Percentiles rank a stretch among this genome's conserved stretches.
Conservation (phyloP, 2,113 vertebrate genomes). For the Tupaia chinensis region DNA sequence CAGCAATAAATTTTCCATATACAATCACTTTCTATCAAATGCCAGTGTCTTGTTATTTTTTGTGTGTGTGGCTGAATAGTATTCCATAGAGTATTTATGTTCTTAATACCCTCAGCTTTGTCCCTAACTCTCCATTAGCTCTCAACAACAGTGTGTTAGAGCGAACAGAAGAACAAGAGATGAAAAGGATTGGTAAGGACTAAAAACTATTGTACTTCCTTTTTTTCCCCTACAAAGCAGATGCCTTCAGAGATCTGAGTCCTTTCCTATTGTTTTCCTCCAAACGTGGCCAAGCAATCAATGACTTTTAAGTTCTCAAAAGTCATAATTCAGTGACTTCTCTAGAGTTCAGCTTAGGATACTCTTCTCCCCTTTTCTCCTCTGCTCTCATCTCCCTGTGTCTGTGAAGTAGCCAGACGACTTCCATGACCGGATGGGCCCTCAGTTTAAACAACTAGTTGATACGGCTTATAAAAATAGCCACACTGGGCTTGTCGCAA, state of each 20-base stretch:
- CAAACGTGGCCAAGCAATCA: not conserved
- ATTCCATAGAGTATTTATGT: not conserved
- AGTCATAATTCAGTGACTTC: not conserved
- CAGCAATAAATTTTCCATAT: too few species aligned
- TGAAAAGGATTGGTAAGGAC: not conserved
- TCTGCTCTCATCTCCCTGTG: not conserved
- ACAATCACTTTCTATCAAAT: too few species aligned
- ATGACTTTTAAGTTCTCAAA: not conserved
- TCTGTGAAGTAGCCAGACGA: not conserved
- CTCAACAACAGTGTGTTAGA: not conserved
- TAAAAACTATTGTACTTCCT: not conserved
- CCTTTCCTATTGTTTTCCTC: not conserved
- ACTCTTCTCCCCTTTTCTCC: not conserved
- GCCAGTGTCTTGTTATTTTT: too few species aligned
- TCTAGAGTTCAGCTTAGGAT: not conserved
- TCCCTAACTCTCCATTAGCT: not conserved
- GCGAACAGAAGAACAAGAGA: not conserved
- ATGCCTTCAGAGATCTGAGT: not conserved
- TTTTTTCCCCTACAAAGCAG: not conserved
- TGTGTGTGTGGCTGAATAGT: too few species aligned
- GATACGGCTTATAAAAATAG: constrained; percentile 30
- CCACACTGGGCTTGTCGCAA: not conserved
- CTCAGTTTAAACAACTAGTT: not conserved
- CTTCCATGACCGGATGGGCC: not conserved
- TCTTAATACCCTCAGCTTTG: not conserved